phyloP scores from a whole-genome alignment of 2,113 vertebrate species.

The Heterotilapia buettikoferi region DNA sequence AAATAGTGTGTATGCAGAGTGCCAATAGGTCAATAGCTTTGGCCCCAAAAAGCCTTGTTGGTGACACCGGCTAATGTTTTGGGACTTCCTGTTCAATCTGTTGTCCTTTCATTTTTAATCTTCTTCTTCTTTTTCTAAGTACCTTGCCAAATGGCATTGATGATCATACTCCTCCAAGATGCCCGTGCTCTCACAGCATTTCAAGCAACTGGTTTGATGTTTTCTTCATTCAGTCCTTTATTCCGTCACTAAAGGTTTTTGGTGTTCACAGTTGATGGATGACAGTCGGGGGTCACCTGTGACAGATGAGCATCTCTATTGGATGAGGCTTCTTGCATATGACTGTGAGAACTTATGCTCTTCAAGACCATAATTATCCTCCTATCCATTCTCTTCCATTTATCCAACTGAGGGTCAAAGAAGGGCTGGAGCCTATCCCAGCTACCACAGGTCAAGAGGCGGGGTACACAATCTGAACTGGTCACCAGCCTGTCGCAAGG shows the following conservation, averaged over 20 bases:
- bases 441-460: not conserved
- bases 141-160: not conserved
- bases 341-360: not conserved
- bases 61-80: not conserved
- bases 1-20: not conserved
- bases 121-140: not conserved
- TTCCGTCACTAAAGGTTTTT: not conserved
- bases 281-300: not conserved
- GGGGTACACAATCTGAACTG: not conserved
- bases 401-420: rapidly evolving
- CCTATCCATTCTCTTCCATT: not conserved
- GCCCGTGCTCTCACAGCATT: not conserved
- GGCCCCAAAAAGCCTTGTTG: not conserved
- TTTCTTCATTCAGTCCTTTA: not conserved
- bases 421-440: not conserved
- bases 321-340: too few species aligned
- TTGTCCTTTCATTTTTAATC: not conserved
- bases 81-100: not conserved
- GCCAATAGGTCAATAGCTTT: not conserved
- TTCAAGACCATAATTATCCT: not conserved
- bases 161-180: not conserved
- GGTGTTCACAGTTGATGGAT: not conserved
- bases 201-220: not conserved
- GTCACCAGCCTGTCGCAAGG: not conserved
- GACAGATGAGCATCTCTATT: not conserved